Evolutionary conservation across 2,113 vertebrate species (phyloP).

Genomic region (Hyperopisus bebe): DNA sequence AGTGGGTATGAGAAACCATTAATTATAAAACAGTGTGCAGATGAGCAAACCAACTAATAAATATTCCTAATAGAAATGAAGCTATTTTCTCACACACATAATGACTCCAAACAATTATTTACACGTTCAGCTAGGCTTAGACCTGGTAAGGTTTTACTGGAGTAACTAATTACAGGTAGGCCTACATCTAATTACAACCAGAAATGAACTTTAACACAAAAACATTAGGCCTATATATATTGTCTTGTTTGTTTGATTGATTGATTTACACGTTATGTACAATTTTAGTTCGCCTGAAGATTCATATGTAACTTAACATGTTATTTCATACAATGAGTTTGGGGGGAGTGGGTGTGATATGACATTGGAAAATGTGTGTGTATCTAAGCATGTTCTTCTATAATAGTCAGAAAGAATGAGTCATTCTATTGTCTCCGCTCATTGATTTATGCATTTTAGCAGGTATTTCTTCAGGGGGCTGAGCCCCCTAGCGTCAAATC

Average conservation of each 20-base stretch:
- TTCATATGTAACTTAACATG: neutral
- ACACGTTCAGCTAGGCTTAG: neutral
- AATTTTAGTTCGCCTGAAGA: neutral
- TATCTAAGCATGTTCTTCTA: neutral
- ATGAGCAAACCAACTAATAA: neutral
- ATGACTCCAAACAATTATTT: neutral
- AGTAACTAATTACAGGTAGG: neutral
- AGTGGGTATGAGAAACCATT: neutral
- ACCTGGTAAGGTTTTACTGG: neutral
- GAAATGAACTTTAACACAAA: neutral
- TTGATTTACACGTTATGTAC: neutral
- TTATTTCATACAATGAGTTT: neutral
- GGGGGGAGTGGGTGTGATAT: neutral
- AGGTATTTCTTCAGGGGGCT: neutral
- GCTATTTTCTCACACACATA: neutral
- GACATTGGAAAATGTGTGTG: neutral
- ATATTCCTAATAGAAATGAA: neutral
- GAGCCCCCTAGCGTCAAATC: neutral
- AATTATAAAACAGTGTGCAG: neutral
- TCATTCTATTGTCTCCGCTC: neutral
- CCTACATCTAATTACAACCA: neutral
- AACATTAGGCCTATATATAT: neutral
- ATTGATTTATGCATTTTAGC: neutral
- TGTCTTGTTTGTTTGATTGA: neutral
- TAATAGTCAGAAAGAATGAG: neutral